Evolutionary conservation across 2,888 invertebrate genomes (phyloP).

Genomic region (Stratiomys singularior): DNA sequence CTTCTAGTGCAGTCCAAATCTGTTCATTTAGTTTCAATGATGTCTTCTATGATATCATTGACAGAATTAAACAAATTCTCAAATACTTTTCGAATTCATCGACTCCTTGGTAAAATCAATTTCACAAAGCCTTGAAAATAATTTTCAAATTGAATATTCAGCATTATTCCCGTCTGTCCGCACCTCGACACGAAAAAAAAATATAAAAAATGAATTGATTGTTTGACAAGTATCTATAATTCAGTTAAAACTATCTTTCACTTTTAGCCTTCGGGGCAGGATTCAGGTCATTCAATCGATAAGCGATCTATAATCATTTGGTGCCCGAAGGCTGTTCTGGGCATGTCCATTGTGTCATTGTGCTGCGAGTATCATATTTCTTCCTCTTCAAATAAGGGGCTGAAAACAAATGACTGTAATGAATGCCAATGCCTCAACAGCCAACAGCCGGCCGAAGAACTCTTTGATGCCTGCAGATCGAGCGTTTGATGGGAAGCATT

Average conservation of each 20-base stretch:
- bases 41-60: no score
- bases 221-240: conserved; percentile 28
- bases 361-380: conserved; percentile 28
- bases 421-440: conserved; percentile 14
- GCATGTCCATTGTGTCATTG: conserved; percentile 32
- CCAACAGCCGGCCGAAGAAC: background rate
- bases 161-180: background rate
- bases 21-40: no score
- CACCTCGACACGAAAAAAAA: background rate
- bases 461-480: conserved; percentile 7
- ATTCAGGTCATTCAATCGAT: conserved; percentile 24
- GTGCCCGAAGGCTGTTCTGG: conserved; percentile 30
- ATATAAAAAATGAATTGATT: background rate
- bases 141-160: no score
- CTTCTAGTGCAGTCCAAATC: no score
- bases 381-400: conserved; percentile 28
- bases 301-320: conserved; percentile 33
- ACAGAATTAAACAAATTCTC: no score
- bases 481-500: background rate
- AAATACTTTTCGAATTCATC: no score
- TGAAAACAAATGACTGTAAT: conserved; percentile 38
- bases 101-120: no score
- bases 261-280: background rate
- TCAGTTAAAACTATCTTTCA: conserved; percentile 19
- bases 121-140: no score